Evolutionary conservation across 2,888 invertebrate genomes (phyloP), one percentile per base, ranked within the genome.

Genomic region (Lithophane semibrunnea): DNA sequence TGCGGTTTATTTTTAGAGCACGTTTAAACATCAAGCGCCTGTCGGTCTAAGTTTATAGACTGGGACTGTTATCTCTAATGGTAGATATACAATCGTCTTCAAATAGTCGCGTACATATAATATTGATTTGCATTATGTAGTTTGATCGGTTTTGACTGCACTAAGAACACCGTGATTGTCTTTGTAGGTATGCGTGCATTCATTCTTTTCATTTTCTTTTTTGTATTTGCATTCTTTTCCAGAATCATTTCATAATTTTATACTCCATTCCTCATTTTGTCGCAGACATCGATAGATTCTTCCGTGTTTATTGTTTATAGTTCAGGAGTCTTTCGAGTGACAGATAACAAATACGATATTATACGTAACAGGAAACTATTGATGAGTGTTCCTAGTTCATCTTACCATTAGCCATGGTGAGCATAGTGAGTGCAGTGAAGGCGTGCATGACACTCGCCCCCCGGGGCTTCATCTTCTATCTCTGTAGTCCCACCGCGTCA

Each of bases 401-500:
- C 80, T 96, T 97, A 98, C 98, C 98, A 94, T 98, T 98, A 84
- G 98, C 98, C 98, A 98, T 98, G 92, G 98, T 98, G 92, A 98
- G 97, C 96, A 98, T 98, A 92, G 98, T 98, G 90, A 98, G 97
- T 92, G 98, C 98, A 94, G 98, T 98, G 94, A 98, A 98, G 96
- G 98, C 98, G 97, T 98, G 98, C 97, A 98, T 98, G 97, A 98
- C 98, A 93, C 95, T 94, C 93, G 92, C 94, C 94, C 96, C 95
- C 92, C 96, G 96, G 92, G 96, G 96, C 96, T 96, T 96, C 96
- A 96, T 96, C 94, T 96, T 96, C 95, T 92, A 85, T 85, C 86
- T 77, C 86, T 92, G 86, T 84, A 89, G 88, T 85, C 68, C 65
- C 84, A 77, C 77, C 85, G 75, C 91, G 93, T 95, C 95, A 95